These are phyloP conservation scores for Scortum barcoo DNA, from an alignment of 2,113 vertebrate species.

Conservation along the genomic window DNA sequence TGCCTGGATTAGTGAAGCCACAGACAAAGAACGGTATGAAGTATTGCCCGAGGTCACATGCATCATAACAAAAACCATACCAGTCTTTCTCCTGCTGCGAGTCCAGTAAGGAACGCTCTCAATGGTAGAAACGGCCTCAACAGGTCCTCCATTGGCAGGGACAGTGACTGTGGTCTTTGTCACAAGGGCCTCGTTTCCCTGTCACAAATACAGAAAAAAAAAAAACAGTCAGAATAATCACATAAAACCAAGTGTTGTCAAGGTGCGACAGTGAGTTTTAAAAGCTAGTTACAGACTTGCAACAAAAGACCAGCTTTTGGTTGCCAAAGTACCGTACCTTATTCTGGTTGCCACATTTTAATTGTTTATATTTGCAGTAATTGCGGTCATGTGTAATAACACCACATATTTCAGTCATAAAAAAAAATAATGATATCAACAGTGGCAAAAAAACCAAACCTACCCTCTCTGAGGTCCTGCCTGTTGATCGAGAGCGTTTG, in stretches of 20 bases:
- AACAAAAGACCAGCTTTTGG: neutral
- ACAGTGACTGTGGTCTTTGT: conserved; percentile 95
- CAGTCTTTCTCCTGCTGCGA: conserved; percentile 89
- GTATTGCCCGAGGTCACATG: neutral
- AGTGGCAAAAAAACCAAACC: neutral
- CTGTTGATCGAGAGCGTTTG: conserved; percentile 92
- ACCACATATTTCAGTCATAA: neutral
- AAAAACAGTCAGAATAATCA: neutral
- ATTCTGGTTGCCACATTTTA: neutral
- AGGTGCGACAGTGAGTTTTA: neutral
- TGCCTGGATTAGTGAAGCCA: neutral
- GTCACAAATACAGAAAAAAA: accelerated
- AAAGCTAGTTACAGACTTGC: neutral
- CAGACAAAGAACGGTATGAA: neutral
- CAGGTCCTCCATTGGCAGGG: conserved; percentile 91
- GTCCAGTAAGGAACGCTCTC: conserved; percentile 91
- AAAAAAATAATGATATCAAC: neutral
- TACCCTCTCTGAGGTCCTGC: conserved; percentile 88
- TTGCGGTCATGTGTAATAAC: neutral
- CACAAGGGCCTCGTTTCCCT: conserved; percentile 95
- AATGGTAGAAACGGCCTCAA: conserved; percentile 95
- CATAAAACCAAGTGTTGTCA: neutral
- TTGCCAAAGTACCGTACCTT: neutral
- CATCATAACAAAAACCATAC: conserved; percentile 69
- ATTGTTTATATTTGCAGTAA: neutral